Evolutionary conservation across 2,113 vertebrate genomes (phyloP), one percentile per base, ranked within the genome.

Genomic region (Taurulus bubalis): DNA sequence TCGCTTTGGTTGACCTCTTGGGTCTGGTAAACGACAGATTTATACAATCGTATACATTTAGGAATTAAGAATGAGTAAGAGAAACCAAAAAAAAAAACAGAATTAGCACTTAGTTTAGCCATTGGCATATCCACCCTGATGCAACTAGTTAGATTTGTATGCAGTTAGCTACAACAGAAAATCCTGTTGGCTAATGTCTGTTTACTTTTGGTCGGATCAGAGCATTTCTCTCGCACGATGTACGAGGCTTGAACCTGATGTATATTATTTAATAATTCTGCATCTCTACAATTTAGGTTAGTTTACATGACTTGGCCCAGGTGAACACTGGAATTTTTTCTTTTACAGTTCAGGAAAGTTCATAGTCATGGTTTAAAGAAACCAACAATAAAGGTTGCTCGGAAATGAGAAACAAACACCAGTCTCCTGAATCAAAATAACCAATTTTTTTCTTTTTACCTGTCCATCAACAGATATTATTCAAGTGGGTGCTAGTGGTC

Each of bases 1-100:
- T 80, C 75, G 58, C 85, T 16, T 74, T 30, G 22, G 11, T 73
- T 82, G 38, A 15, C 2, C 34, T 75, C 47, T 56, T 6, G 10
- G 15, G 55, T 5, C n/a, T 45, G 20, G 18, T 58, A 76, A 56
- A 80, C 49, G 53, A 40, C 12, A 42, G 53, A 6, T 53, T 24
- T 0, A 11, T 71, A 16, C 26, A 59, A 69, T 30, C 28, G 16
- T 64, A 49, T 73, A 28, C 20, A 58, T 1, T 63, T 55, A 24
- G 53, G 26, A 60, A 62, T 65, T 24, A 40, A 55, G 36, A 63
- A 55, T 18, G 30, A 55, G 49, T 51, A 22, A 51, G 9, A 32
- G 42, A 4, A 4, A 51, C 24, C 20, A 56, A 55, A 42, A 63
- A 60, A 55, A 32, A 53, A 60, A 38, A 47, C 2, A 0, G 16